Base-by-base conservation (phyloP, 2,888 invertebrate genomes). In the Lepetodrilus schrolli region DNA sequence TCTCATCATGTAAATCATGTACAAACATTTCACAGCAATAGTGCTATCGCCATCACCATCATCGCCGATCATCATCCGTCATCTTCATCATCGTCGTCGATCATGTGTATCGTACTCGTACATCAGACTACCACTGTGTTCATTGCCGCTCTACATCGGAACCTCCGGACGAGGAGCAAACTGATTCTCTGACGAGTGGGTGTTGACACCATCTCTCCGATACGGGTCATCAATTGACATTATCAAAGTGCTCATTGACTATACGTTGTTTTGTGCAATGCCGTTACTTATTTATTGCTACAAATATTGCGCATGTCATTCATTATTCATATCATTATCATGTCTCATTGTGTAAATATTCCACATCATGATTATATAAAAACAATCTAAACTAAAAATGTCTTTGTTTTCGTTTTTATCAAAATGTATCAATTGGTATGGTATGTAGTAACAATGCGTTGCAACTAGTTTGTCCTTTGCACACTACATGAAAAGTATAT, bases 201-300 rank as follows among this genome's bases (percentile, higher is more conserved):
- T 58, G 58, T 58, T 58, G 58, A 58, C 58, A 58, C n/a, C n/a
- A n/a, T n/a, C n/a, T 30, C 58, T 23, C 51, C n/a, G n/a, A 43
- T 58, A 58, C 58, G 58, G 58, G 58, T 58, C 58, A 30, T 30
- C 26, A 34, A 58, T n/a, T 26, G 58, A 58, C 58, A 58, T 26
- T 58, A 58, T 58, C 58, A 58, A 58, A 58, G 58, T 58, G 58
- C 58, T 58, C 58, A 58, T 51, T 26, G 26, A 30, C 58, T 30
- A 30, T 23, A 5, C 8, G 17, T 30, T 58, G 30, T 30, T 58
- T 34, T 34, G 58, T 58, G 58, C 58, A 58, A 58, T 58, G 26
- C 17, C 34, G 10, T 58, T 58, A n/a, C 26, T 58, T 58, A 58
- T 58, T 58, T 58, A 58, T 58, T 58, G 58, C 34, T 58, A 34